Conservation (phyloP, 2,113 vertebrate genomes). For the Baryphthengus martii region DNA sequence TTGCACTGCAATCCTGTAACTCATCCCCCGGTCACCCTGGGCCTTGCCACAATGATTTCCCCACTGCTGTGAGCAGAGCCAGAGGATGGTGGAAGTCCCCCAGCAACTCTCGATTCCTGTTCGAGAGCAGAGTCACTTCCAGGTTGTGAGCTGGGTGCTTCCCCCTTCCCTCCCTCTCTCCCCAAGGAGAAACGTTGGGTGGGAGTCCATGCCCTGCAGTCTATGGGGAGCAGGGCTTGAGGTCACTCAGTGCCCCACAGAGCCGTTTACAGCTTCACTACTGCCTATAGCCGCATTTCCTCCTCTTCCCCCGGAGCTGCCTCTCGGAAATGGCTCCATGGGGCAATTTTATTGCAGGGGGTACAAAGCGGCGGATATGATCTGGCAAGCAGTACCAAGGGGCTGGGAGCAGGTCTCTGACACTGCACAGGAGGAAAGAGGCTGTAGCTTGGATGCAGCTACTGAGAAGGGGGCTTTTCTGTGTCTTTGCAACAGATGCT, state of each 20-base stretch:
- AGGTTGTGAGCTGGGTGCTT: neutral
- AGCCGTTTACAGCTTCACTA: neutral
- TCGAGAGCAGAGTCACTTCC: neutral
- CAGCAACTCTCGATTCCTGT: slow-evolving; percentile 25
- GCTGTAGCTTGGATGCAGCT: accelerated
- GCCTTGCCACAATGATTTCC: neutral
- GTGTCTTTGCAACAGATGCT: neutral
- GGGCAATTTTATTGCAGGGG: neutral
- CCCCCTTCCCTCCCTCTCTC: neutral
- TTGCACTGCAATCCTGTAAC: neutral
- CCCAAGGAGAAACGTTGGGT: neutral
- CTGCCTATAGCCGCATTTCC: neutral
- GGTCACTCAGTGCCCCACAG: accelerated
- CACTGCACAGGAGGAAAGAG: neutral
- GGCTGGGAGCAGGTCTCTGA: neutral
- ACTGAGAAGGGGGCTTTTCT: accelerated
- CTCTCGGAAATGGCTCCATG: accelerated
- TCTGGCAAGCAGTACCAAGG: neutral
- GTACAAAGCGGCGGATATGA: neutral
- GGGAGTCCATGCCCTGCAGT: neutral
- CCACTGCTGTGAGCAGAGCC: neutral
- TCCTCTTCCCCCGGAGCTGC: neutral
- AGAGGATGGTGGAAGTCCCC: slow-evolving; percentile 12
- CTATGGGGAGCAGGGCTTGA: accelerated
- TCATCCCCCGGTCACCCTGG: accelerated